Evolutionary conservation across 2,797 vertebrate genomes (phyloP), one percentile per base, ranked within the genome.

Genomic region (Hippopotamyrus pictus): DNA sequence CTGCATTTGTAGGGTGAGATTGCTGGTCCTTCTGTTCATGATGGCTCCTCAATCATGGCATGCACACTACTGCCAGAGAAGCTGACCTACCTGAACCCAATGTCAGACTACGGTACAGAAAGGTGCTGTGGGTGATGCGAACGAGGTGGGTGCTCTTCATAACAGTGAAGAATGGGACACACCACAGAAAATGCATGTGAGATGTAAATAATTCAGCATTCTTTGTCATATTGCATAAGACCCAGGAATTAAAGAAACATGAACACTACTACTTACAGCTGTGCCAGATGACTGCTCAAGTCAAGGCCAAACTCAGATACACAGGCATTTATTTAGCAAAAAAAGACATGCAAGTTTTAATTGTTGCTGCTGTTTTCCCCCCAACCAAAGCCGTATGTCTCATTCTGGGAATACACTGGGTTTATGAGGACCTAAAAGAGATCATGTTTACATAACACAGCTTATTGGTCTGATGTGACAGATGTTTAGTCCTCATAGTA

Each of bases 141-240:
- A 12, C 37, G 89, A 79, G 57, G 73, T 25, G 53, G 69, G 11
- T 46, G 33, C 17, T 85, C 3, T 53, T 88, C 90, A 91, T 76
- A 59, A 86, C 82, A 91, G 91, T 92, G 92, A 94, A 87, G 90
- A 89, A 92, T 89, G 93, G 92, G 92, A 89, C 82, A 46, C 5
- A 91, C 94, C 93, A 94, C 94, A 88, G 89, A 94, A 95, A 94
- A 95, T 95, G 92, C 89, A 95, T 94, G 93, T 6, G 88, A 91
- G 88, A 73, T 1, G 87, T 95, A 92, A 95, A 96, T 95, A 93
- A 95, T 95, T 95, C 4, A 95, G 91, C 0, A 19, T 82, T 90
- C 92, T 93, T 94, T 93, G 94, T 92, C 91, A 86, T 90, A 19
- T 93, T 91, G 90, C 88, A 17, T 82, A 50, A 84, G 48, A 89